Conservation (phyloP, 2,888 invertebrate genomes). For the Magallana nippona region DNA sequence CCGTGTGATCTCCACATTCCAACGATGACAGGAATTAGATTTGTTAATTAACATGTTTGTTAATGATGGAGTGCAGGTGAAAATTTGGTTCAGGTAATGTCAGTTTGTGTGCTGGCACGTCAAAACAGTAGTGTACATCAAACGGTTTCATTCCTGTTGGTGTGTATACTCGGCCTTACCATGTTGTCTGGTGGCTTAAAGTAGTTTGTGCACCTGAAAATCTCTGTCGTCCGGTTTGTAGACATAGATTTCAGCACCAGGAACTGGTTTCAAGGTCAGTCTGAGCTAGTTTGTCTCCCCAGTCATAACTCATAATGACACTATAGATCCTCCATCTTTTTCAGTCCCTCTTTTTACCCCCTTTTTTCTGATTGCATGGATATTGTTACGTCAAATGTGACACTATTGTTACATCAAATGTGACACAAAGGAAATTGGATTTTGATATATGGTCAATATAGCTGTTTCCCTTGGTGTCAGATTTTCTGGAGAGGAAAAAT, state of each 20-base stretch:
- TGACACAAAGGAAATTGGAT: neutral
- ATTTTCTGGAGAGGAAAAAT: neutral
- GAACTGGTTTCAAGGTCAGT: too few relatives aligned
- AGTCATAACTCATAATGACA: too few relatives aligned
- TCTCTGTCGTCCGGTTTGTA: neutral
- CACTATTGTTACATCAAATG: neutral
- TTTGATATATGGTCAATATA: neutral
- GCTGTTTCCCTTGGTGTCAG: neutral
- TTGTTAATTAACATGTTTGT: neutral
- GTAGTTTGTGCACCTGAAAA: slow-evolving; percentile 1
- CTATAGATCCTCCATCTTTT: too few relatives aligned
- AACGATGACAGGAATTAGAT: slow-evolving; percentile 13
- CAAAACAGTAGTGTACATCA: neutral
- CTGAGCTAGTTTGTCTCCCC: too few relatives aligned
- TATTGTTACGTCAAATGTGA: neutral
- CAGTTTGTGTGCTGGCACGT: neutral
- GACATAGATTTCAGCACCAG: neutral
- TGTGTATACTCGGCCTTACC: neutral
- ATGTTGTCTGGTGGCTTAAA: neutral
- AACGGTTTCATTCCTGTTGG: neutral
- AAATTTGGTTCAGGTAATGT: slow-evolving; percentile 15
- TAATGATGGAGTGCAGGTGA: slow-evolving; percentile 33
- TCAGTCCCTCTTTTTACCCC: too few relatives aligned
- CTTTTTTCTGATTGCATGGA: neutral
- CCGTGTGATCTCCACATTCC: neutral